Percentiles rank a stretch among this genome's conserved stretches.
phyloP scores from a whole-genome alignment of 1,140 invertebrate species.

The Rhagoletis pomonella region DNA sequence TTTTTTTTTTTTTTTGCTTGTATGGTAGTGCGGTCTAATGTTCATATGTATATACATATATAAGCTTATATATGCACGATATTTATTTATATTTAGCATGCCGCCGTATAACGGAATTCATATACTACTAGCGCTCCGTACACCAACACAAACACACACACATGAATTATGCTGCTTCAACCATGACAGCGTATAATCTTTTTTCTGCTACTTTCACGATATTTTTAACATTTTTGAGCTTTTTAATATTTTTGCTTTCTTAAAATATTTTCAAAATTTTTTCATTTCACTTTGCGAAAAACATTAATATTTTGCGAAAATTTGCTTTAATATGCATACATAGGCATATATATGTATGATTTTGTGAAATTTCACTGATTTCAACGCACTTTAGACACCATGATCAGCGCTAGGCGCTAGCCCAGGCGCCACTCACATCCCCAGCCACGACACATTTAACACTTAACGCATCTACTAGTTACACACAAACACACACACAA shows the following conservation, averaged over 20 bases:
- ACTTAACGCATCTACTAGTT: not conserved
- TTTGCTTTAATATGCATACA: not conserved
- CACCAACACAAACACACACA: not conserved
- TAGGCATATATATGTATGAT: not conserved
- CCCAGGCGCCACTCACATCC: not conserved
- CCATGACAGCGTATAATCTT: slow-evolving; percentile 16
- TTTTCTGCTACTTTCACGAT: slow-evolving; percentile 42
- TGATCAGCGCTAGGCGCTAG: not conserved
- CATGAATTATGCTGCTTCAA: not conserved
- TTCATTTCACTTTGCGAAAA: not conserved
- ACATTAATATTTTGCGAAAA: not conserved
- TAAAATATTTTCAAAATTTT: not conserved
- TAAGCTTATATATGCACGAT: too few relatives aligned
- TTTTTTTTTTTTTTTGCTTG: too few relatives aligned
- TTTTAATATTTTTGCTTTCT: not conserved
- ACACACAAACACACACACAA: too few relatives aligned
- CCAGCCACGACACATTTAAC: not conserved
- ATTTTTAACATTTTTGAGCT: slow-evolving; percentile 40
- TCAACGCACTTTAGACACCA: not conserved
- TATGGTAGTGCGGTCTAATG: too few relatives aligned
- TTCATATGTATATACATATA: too few relatives aligned
- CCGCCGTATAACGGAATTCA: slow-evolving; percentile 59
- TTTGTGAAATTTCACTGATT: not conserved
- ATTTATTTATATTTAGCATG: slow-evolving; percentile 58
- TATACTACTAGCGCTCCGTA: not conserved